Evolutionary conservation across 2,888 invertebrate species (phyloP).

Genomic region (Orthosia cruda): DNA sequence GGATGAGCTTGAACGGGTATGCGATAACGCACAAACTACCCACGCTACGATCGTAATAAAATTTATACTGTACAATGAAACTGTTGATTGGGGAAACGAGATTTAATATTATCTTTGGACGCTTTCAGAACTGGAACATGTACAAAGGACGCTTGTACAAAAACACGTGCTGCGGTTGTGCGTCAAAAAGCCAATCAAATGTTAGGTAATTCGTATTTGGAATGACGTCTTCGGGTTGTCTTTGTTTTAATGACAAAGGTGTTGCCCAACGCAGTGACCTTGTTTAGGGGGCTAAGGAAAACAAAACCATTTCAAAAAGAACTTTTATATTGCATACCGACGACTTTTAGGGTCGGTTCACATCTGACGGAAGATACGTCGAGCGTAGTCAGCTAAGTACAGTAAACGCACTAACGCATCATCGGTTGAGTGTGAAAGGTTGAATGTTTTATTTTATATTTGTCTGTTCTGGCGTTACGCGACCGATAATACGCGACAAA

Average conservation of each 20-base stretch:
- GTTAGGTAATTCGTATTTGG: slow-evolving; percentile 10
- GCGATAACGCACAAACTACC: slow-evolving; percentile 73
- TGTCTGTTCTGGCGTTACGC: no score
- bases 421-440: no score
- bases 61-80: slow-evolving; percentile 61
- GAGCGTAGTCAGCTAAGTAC: no score
- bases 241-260: not conserved
- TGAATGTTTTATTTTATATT: no score
- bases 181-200: slow-evolving; percentile 3
- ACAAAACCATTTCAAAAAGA: not conserved
- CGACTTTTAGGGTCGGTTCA: no score
- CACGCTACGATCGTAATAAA: slow-evolving; percentile 58
- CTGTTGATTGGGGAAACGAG: slow-evolving; percentile 54
- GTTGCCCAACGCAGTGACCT: slow-evolving; percentile 6
- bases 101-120: slow-evolving; percentile 40
- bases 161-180: not conserved
- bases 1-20: slow-evolving; percentile 73
- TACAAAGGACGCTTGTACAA: slow-evolving; percentile 16
- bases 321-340: not conserved
- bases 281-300: not conserved
- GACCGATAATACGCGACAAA: no score
- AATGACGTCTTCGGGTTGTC: not conserved
- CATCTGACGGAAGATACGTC: no score
- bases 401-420: no score
- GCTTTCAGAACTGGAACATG: slow-evolving; percentile 26